Percentiles rank a stretch among this genome's conserved stretches.
Evolutionary conservation across 2,113 vertebrate genomes (phyloP).

Genomic region (Rhadina sibilatrix): DNA sequence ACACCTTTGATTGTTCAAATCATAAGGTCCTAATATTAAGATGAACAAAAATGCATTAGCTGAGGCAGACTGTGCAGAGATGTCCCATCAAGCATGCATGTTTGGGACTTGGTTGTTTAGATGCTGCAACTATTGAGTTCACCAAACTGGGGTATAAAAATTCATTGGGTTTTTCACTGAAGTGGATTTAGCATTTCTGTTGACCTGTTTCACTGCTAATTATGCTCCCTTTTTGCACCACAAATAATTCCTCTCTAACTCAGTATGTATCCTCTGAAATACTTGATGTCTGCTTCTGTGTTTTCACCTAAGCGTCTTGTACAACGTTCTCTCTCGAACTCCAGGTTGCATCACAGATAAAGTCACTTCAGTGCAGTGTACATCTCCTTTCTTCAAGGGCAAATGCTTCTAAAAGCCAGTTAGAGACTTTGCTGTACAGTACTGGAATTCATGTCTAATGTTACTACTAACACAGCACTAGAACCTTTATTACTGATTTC

Average conservation of each 20-base stretch:
- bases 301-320: background rate
- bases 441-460: background rate
- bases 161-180: background rate
- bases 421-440: background rate
- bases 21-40: background rate
- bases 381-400: background rate
- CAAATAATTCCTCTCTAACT: background rate
- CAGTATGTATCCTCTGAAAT: background rate
- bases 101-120: background rate
- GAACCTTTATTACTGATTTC: background rate
- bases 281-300: background rate
- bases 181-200: background rate
- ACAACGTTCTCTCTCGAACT: fast-evolving
- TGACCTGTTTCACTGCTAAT: background rate
- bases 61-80: background rate
- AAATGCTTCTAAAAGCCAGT: background rate
- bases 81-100: background rate
- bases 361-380: background rate
- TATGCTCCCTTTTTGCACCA: background rate
- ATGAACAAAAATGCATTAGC: background rate
- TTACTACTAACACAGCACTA: background rate
- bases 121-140: background rate
- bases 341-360: background rate
- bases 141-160: background rate
- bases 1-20: background rate